A percentile compares a stretch with the other conserved stretches of the same genome.
Conservation (phyloP, 2,113 vertebrate genomes). For the Sigmodon hispidus region DNA sequence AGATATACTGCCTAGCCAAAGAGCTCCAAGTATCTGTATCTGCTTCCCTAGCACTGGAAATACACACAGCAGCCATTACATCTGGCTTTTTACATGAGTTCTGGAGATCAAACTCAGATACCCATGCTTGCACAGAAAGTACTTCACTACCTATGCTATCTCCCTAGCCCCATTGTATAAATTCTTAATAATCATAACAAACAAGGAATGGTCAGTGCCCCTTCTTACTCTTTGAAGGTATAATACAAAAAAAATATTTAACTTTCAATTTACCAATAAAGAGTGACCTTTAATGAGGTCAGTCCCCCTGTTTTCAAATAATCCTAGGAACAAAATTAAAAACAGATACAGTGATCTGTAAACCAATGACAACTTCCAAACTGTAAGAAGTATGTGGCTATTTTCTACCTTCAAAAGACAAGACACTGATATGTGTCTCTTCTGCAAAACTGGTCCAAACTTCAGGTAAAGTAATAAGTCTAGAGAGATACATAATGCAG, state of each 20-base stretch:
- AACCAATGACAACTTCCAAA: not conserved
- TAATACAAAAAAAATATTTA: not conserved
- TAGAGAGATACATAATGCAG: not conserved
- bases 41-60: not conserved
- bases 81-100: not conserved
- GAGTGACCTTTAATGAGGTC: not conserved
- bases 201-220: not conserved
- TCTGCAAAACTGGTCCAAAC: not conserved
- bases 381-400: not conserved
- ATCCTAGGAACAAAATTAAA: conserved; percentile 4
- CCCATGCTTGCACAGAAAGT: not conserved
- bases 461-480: not conserved
- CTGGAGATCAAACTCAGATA: not conserved
- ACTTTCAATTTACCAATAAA: not conserved
- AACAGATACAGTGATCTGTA: not conserved
- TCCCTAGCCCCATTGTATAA: no score
- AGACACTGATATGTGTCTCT: not conserved
- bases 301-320: not conserved
- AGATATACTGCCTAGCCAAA: not conserved
- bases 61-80: no score
- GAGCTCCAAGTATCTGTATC: not conserved
- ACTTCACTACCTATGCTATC: not conserved
- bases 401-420: not conserved
- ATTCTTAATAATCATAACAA: not conserved
- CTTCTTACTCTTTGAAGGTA: not conserved